Conservation (phyloP, 2,797 vertebrate genomes). For the Microhierax caerulescens region DNA sequence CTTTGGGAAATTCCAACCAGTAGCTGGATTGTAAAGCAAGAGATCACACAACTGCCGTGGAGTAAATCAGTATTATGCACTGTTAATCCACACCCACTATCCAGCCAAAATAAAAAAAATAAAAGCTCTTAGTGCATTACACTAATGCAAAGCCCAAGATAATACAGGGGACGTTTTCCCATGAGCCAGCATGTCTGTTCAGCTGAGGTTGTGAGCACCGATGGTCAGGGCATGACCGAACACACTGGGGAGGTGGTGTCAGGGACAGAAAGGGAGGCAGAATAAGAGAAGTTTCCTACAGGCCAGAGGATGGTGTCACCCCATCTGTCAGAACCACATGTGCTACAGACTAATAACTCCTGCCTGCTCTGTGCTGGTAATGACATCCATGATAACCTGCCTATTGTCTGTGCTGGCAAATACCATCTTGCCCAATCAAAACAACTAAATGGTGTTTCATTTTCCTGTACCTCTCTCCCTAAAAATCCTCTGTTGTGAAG, state of each 20-base stretch:
- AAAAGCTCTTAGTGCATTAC: slow-evolving; percentile 17
- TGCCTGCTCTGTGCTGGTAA: not conserved
- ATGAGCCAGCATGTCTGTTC: not conserved
- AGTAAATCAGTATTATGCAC: not conserved
- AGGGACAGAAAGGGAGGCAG: not conserved
- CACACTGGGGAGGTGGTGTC: not conserved
- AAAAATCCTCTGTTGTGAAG: not conserved
- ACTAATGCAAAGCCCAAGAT: slow-evolving; percentile 8
- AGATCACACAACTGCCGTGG: not conserved
- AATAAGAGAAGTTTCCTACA: not conserved
- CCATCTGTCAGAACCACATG: not conserved
- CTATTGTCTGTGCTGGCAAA: not conserved
- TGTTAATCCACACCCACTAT: slow-evolving; percentile 33
- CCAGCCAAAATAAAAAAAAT: slow-evolving; percentile 30
- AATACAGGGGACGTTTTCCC: not conserved
- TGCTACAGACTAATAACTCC: not conserved
- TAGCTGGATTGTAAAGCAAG: not conserved
- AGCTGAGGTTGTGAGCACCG: not conserved
- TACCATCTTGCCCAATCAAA: not conserved
- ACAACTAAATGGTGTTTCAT: not conserved
- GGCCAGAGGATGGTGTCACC: fast-evolving
- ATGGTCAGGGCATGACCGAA: not conserved
- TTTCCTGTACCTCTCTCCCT: not conserved
- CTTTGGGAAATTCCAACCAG: not conserved
- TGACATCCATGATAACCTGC: not conserved